phyloP scores from a whole-genome alignment of 2,888 invertebrate genomes.

The Conus canariensis region DNA sequence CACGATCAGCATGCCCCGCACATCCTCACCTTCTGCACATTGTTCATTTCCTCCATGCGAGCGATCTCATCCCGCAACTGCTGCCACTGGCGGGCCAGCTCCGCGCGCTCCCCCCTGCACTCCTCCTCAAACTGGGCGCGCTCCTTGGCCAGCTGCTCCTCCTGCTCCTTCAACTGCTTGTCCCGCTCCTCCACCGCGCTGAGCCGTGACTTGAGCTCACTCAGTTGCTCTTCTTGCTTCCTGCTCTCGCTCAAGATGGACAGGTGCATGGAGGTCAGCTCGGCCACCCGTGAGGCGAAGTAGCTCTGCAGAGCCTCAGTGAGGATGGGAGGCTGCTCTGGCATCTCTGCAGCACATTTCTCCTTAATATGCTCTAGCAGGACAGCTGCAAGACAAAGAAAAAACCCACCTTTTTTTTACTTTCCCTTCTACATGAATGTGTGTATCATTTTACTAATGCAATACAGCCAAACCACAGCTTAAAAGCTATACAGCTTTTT shows the following conservation, averaged over 20 bases:
- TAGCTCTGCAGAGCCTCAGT: slow-evolving; percentile 64
- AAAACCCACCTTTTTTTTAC: neutral
- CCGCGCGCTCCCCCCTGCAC: slow-evolving; percentile 67
- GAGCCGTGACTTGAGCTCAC: slow-evolving; percentile 52
- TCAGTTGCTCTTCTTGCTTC: slow-evolving; percentile 50
- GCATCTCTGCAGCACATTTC: slow-evolving; percentile 45
- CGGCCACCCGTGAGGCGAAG: slow-evolving; percentile 63
- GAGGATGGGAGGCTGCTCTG: slow-evolving; percentile 35
- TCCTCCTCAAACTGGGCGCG: slow-evolving; percentile 64
- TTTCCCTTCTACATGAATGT: too few relatives aligned
- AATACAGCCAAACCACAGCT: too few relatives aligned
- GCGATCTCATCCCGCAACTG: slow-evolving; percentile 72
- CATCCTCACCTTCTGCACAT: slow-evolving; percentile 68
- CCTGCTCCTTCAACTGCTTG: slow-evolving; percentile 61
- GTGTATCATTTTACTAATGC: too few relatives aligned
- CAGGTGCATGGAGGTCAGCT: slow-evolving; percentile 50
- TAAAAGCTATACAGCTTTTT: too few relatives aligned
- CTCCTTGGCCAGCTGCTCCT: slow-evolving; percentile 60
- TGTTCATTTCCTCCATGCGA: slow-evolving; percentile 72
- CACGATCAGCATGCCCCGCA: neutral
- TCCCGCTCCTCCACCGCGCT: slow-evolving; percentile 42
- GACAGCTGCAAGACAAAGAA: slow-evolving; percentile 55
- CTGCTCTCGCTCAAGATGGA: slow-evolving; percentile 46
- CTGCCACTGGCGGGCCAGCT: slow-evolving; percentile 72
- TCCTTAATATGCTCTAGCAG: slow-evolving; percentile 64